A percentile compares a stretch with the other conserved stretches of the same genome.
Conservation (phyloP, 2,113 vertebrate genomes). For the Erythrolamprus reginae region DNA sequence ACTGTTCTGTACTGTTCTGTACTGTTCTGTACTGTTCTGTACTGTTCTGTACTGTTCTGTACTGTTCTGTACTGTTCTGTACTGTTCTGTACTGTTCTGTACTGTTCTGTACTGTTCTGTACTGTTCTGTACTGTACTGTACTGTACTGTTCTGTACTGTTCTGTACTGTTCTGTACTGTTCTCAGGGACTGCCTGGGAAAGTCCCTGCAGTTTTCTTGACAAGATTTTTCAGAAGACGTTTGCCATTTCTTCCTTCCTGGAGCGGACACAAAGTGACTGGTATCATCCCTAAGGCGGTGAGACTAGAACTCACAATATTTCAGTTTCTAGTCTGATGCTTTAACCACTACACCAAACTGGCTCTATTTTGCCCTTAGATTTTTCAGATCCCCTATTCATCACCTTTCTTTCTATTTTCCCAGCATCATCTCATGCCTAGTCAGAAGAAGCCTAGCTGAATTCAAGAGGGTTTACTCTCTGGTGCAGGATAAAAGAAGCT, state of each 20-base stretch:
- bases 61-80: too few relatives aligned
- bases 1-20: too few relatives aligned
- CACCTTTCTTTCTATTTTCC: background rate
- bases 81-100: too few relatives aligned
- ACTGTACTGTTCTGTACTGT: too few relatives aligned
- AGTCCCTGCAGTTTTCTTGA: background rate
- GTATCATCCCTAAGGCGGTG: background rate
- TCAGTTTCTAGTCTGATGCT: background rate
- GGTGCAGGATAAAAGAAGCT: background rate
- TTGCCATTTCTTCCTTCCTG: background rate
- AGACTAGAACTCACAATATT: background rate
- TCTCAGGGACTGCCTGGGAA: background rate
- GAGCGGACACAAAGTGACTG: background rate
- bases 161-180: too few relatives aligned
- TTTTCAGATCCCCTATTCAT: background rate
- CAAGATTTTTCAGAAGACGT: background rate
- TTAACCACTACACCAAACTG: background rate
- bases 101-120: too few relatives aligned
- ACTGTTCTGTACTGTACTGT: too few relatives aligned
- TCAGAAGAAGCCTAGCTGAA: background rate
- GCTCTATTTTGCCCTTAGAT: background rate
- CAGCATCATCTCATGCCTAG: background rate
- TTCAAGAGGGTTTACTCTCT: background rate
- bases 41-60: too few relatives aligned
- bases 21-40: too few relatives aligned